phyloP scores from a whole-genome alignment of 2,888 invertebrate species.

The Ophioninae sp. region DNA sequence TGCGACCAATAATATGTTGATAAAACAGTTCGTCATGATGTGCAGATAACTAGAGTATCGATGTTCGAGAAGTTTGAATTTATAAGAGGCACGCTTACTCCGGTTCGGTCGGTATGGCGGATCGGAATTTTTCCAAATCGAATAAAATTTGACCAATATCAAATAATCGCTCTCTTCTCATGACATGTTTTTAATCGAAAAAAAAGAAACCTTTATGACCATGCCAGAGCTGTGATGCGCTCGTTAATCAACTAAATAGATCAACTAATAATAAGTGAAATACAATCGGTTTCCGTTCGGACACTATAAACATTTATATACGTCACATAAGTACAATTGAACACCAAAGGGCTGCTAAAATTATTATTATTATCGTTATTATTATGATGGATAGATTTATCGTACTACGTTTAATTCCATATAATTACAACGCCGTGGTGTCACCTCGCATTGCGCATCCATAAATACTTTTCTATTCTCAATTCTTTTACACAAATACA shows the following conservation, averaged over 20 bases:
- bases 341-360: constrained; percentile 79
- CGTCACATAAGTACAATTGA: constrained; percentile 80
- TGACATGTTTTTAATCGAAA: no score
- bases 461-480: constrained; percentile 70
- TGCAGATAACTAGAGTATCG: no score
- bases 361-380: constrained; percentile 72
- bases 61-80: no score
- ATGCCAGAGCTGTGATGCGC: no score
- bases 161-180: no score
- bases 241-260: background rate
- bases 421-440: constrained; percentile 51
- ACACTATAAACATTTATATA: constrained; percentile 80
- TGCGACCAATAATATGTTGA: no score
- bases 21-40: no score
- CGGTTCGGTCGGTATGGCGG: no score
- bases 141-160: no score
- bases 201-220: background rate
- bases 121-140: no score
- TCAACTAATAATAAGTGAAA: constrained; percentile 15
- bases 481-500: constrained; percentile 70
- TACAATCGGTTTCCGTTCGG: constrained; percentile 51
- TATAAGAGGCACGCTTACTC: no score
- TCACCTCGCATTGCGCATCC: constrained; percentile 64
- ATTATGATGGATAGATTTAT: constrained; percentile 67
- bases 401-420: constrained; percentile 51